A percentile compares a stretch with the other conserved stretches of the same genome.
Evolutionary conservation across 2,113 vertebrate species (phyloP).

Genomic region (Syrrhaptes paradoxus): DNA sequence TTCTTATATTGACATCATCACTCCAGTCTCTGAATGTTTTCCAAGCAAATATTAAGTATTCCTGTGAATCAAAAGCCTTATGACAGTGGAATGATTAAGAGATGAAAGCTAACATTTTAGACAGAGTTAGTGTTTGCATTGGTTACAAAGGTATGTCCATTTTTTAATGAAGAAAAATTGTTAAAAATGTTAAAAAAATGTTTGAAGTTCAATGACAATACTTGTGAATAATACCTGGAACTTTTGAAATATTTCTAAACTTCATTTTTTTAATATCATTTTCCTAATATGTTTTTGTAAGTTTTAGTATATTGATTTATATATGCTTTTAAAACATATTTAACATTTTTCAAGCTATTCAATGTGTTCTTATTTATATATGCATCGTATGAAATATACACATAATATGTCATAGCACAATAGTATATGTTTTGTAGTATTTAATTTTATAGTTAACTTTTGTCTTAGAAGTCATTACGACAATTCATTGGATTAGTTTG

Average conservation of each 20-base stretch:
- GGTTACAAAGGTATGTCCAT: neutral
- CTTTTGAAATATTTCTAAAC: neutral
- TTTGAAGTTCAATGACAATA: neutral
- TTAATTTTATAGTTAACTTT: neutral
- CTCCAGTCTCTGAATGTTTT: neutral
- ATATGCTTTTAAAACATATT: neutral
- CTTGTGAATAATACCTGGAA: neutral
- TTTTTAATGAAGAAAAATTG: neutral
- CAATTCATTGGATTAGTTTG: neutral
- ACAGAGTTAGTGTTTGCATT: neutral
- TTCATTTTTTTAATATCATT: neutral
- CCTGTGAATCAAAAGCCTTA: neutral
- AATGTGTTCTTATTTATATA: neutral
- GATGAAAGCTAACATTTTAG: neutral
- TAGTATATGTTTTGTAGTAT: neutral
- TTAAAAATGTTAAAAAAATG: neutral
- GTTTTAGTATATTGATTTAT: neutral
- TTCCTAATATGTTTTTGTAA: neutral
- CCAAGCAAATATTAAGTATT: neutral
- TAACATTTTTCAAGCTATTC: neutral
- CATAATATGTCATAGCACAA: neutral
- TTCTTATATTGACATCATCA: neutral
- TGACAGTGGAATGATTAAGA: neutral
- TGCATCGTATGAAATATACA: neutral
- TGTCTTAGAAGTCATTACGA: neutral